phyloP scores from a whole-genome alignment of 2,888 invertebrate genomes.

The Chymomyza amoena region DNA sequence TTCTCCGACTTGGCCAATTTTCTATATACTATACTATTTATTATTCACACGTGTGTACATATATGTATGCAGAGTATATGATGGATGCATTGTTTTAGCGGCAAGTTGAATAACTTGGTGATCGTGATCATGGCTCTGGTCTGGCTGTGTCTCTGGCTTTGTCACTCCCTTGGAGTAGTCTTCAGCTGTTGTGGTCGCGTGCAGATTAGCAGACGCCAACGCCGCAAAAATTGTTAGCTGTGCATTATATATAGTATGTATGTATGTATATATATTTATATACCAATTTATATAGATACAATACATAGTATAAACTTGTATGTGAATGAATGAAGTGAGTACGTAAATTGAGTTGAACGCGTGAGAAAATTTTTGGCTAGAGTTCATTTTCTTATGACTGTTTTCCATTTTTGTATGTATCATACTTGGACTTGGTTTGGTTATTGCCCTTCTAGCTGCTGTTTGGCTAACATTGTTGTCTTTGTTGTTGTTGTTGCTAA shows the following conservation, averaged over 20 bases:
- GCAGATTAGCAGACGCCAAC: conserved; percentile 47
- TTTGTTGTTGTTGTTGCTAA: conserved; percentile 6
- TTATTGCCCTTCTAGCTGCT: conserved; percentile 53
- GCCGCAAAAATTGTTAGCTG: background rate
- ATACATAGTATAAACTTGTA: conserved; percentile 10
- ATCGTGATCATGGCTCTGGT: conserved; percentile 12
- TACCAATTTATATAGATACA: background rate
- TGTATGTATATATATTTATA: background rate
- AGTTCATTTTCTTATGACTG: conserved; percentile 46
- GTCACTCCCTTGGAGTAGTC: background rate
- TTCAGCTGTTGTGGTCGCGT: conserved; percentile 56
- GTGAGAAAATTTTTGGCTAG: conserved; percentile 63
- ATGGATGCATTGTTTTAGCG: conserved; percentile 17
- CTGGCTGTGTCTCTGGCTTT: conserved; percentile 3
- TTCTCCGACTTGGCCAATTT: conserved; percentile 18
- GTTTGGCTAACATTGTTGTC: conserved; percentile 16
- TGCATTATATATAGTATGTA: background rate
- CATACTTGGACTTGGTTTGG: conserved; percentile 31
- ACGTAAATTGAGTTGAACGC: conserved; percentile 67
- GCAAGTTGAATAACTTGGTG: conserved; percentile 39
- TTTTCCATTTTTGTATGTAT: conserved; percentile 29
- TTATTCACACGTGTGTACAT: background rate
- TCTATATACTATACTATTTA: background rate
- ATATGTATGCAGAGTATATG: background rate
- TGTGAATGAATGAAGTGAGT: conserved; percentile 29